Base-by-base conservation (phyloP, 2,888 invertebrate species). In the Mongoloraphidia duomilia region DNA sequence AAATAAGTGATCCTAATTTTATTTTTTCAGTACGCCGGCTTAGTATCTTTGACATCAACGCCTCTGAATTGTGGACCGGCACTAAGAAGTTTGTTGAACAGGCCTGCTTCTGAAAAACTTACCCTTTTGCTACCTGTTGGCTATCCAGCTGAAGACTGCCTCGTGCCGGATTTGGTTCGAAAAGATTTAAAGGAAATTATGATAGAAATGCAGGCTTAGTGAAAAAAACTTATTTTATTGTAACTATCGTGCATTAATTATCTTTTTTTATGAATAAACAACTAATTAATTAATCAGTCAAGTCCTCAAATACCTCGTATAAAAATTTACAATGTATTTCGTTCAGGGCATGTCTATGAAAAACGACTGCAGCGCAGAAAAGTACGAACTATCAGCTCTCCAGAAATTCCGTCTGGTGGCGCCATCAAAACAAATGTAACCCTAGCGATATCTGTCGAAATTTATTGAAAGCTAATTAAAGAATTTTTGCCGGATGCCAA, bases 41-140 rank as follows among this genome's bases (percentile, higher is more conserved):
- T 94, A 43, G 86, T 82, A 43, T 85, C 93, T 0, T 70, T 94
- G 39, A 87, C 90, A 0, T 91, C 92, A 3, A 94, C 93, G 0
- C 94, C 94, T 0, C 68, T 94, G 43, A 94, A 94, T 65, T 91
- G 92, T 66, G 91, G 90, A 9, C 81, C 88, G 3, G 81, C 85
- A 0, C 71, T 94, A 17, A 72, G 88, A 10, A 67, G 69, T 14
- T 72, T 94, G 8, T 74, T 94, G 1, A 71, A 74, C n/a, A 74
- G 94, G 46, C 93, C 93, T 0, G 58, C 63, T 0, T 82, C 84
- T 59, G 94, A 94, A 64, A 86, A 91, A 56, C 69, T 93, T 26
- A 74, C 84, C 8, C 73, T 92, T 1, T 73, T 94, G 6, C 68
- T 94, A 11, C 92, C 94, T 0, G 80, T 94, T 0, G 94, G 94